Base-by-base conservation (phyloP, 2,888 invertebrate genomes). In the Drosophila paranaensis region DNA sequence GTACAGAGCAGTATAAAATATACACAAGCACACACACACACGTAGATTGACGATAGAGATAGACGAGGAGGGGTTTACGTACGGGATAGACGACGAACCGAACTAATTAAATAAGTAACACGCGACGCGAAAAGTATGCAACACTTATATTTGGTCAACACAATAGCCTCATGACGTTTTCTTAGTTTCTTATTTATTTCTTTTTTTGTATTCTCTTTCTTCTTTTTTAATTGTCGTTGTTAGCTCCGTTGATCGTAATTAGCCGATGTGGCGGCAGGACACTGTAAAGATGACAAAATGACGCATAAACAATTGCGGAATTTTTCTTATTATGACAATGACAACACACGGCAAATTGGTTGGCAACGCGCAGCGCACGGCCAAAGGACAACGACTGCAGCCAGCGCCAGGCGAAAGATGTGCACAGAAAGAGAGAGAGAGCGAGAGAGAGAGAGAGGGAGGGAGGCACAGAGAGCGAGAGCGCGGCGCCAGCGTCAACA, bases 321-420 rank as follows among this genome's bases (percentile, higher is more conserved):
- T 20, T 63, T 65, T 46, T 71, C 58, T 89, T 79, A 84, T 85
- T 89, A 81, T 85, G 84, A 81, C 87, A 81, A 85, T 81, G 74
- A 70, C 64, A 82, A 80, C 72, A 75, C 78, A 78, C 68, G 82
- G 71, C 42, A 72, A 69, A 54, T 71, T 75, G 69, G 85, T 87
- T 87, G 87, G 69, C 87, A 83, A 86, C 82, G 86, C 80, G 73
- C 68, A 74, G 33, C 69, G 71, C 72, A 76, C 66, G 88, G 71
- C 72, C 77, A 88, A 84, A 89, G 85, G 89, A 89, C 88, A 87
- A 89, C 79, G 85, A 81, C 88, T 84, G 89, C 85, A 75, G 74
- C 57, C 74, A 77, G 78, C 61, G 65, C 76, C 74, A 84, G 74
- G 55, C 53, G 48, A 69, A 72, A 61, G 53, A 67, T 65, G 45